These are phyloP conservation scores for Drosophila meridionalis DNA, from an alignment of 2,888 invertebrate species.

Conservation along the genomic window DNA sequence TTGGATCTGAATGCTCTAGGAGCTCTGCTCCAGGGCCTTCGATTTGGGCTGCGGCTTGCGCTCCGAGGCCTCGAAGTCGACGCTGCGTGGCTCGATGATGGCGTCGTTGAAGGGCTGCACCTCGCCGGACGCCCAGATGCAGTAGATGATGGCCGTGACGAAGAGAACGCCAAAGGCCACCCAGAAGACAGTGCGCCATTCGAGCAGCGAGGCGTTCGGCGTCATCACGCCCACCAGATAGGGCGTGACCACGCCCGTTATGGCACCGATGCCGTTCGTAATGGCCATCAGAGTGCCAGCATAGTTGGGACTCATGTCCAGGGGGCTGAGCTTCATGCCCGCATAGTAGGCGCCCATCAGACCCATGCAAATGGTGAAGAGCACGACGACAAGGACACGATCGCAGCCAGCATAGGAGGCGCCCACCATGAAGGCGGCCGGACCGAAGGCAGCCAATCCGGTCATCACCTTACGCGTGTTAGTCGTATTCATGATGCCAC, in stretches of 20 bases:
- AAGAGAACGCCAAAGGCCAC: conserved; percentile 90
- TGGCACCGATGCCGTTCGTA: conserved; percentile 90
- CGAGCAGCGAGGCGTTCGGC: conserved; percentile 87
- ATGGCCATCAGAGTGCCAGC: conserved; percentile 89
- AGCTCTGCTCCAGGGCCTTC: conserved; percentile 59
- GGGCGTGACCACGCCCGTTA: conserved; percentile 90
- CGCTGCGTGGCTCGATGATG: conserved; percentile 38
- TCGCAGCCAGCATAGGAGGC: conserved; percentile 90
- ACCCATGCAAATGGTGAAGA: conserved; percentile 89
- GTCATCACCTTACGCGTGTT: conserved; percentile 87
- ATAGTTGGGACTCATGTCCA: conserved; percentile 89
- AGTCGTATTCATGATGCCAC: conserved; percentile 86
- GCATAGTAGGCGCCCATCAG: conserved; percentile 90
- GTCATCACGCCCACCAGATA: conserved; percentile 89
- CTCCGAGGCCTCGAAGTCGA: conserved; percentile 67
- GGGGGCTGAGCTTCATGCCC: conserved; percentile 89
- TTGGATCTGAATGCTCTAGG: conserved; percentile 37
- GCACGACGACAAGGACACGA: conserved; percentile 87
- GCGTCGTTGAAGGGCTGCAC: conserved; percentile 91
- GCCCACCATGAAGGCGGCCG: conserved; percentile 88
- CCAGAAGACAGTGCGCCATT: conserved; percentile 94
- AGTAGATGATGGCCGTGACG: conserved; percentile 89
- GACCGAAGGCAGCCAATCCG: conserved; percentile 89
- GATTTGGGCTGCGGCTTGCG: conserved; percentile 51
- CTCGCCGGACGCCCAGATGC: conserved; percentile 90